phyloP scores from a whole-genome alignment of 2,888 invertebrate genomes.

The Theretra japonica region DNA sequence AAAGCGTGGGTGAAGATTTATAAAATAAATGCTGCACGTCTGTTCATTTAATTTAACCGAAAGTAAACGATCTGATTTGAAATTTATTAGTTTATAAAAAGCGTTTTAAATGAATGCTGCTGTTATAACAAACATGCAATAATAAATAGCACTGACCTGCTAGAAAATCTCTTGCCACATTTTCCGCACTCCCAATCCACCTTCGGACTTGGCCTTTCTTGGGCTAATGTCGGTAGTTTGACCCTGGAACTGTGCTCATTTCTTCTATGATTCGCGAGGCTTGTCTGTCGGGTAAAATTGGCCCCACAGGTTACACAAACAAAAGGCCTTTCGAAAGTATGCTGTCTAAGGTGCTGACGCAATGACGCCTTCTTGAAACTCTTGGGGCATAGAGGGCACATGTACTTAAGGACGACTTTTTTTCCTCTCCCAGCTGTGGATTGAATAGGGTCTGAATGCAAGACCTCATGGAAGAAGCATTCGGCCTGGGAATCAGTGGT shows the following conservation, averaged over 20 bases:
- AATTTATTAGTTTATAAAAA: conserved; percentile 7
- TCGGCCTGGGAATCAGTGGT: conserved; percentile 88
- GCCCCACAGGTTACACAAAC: conserved; percentile 86
- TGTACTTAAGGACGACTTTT: conserved; percentile 76
- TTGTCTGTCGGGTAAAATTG: conserved; percentile 87
- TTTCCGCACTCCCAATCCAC: conserved; percentile 53
- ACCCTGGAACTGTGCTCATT: conserved; percentile 73
- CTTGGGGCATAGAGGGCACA: conserved; percentile 89
- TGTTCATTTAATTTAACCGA: conserved; percentile 3
- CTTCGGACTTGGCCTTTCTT: conserved; percentile 40
- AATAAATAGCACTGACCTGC: conserved; percentile 55
- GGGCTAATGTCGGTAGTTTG: conserved; percentile 46
- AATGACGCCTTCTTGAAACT: conserved; percentile 87
- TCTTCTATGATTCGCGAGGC: conserved; percentile 86
- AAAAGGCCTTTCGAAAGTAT: conserved; percentile 90
- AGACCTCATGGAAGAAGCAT: conserved; percentile 88
- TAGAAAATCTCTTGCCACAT: conserved; percentile 60
- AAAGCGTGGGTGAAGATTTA: conserved; percentile 19
- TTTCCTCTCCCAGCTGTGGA: conserved; percentile 57
- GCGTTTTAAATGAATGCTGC: background rate
- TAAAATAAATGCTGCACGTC: conserved; percentile 12
- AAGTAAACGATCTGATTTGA: conserved; percentile 4
- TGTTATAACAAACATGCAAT: background rate
- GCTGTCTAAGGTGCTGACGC: conserved; percentile 88
- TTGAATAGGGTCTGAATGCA: conserved; percentile 83